A percentile compares a stretch with the other conserved stretches of the same genome.
Evolutionary conservation across 2,888 invertebrate species (phyloP).

Genomic region (Folsomia candida): DNA sequence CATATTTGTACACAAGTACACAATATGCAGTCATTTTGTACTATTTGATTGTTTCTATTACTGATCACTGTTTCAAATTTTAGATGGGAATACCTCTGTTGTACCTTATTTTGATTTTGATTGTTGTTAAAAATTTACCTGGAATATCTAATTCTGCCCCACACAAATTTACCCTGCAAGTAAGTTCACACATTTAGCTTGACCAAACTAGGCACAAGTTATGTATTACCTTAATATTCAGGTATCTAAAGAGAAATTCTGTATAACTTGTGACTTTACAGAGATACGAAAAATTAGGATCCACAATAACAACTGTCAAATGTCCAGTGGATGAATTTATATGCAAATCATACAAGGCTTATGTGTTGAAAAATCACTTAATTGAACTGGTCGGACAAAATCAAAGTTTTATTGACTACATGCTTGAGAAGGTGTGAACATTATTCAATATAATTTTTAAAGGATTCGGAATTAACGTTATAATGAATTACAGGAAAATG

Average conservation of each 20-base stretch:
- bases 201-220: neutral
- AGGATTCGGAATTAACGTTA: too few species aligned
- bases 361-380: constrained; percentile 29
- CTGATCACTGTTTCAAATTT: too few species aligned
- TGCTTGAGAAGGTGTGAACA: constrained; percentile 39
- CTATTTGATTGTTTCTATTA: too few species aligned
- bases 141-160: constrained; percentile 59
- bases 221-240: too few species aligned
- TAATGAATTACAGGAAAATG: constrained; percentile 18
- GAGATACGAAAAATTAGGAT: constrained; percentile 47
- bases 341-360: constrained; percentile 41
- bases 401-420: constrained; percentile 39
- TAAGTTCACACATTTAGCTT: neutral
- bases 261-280: constrained; percentile 17
- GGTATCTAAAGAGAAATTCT: too few species aligned
- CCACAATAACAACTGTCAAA: constrained; percentile 42
- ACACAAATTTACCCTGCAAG: constrained; percentile 52
- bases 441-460: too few species aligned
- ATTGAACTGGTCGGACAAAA: constrained; percentile 35
- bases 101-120: constrained; percentile 65
- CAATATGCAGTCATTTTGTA: neutral
- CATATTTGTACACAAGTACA: too few species aligned
- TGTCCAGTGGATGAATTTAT: constrained; percentile 35
- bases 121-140: constrained; percentile 60
- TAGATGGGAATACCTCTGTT: constrained; percentile 67